Conservation (phyloP, 2,888 invertebrate species). For the Junonia oenone region DNA sequence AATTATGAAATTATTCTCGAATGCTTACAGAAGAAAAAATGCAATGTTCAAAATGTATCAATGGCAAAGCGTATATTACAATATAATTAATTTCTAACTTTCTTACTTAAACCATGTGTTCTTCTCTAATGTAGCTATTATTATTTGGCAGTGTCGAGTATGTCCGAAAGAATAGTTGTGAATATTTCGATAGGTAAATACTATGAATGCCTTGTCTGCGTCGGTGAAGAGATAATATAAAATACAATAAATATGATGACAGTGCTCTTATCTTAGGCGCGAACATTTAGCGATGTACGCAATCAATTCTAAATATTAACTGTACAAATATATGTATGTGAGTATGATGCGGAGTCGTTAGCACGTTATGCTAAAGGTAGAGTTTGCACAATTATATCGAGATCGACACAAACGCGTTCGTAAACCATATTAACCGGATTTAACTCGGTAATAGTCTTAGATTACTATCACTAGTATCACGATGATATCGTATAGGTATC, state of each 20-base stretch:
- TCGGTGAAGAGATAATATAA: not conserved
- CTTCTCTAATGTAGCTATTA: too few species aligned
- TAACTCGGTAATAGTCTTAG: not conserved
- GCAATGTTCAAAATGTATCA: not conserved
- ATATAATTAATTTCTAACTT: not conserved
- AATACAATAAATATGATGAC: conserved; percentile 4
- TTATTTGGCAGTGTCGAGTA: not conserved
- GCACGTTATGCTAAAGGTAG: not conserved
- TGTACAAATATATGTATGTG: not conserved
- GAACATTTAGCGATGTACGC: conserved; percentile 10
- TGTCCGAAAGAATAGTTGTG: not conserved
- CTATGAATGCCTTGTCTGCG: too few species aligned
- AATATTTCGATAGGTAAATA: not conserved
- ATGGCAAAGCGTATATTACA: not conserved
- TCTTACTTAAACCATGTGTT: not conserved
- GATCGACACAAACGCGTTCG: not conserved
- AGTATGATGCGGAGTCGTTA: not conserved
- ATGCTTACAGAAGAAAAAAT: not conserved
- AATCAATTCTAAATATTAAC: conserved; percentile 1
- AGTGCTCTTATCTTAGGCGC: conserved; percentile 5
- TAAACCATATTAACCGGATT: not conserved
- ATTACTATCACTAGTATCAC: not conserved
- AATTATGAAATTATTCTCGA: not conserved
- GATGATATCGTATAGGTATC: not conserved
- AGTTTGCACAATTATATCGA: conserved; percentile 2